Base-by-base conservation (phyloP, 2,113 vertebrate genomes). In the Rallus limicola region DNA sequence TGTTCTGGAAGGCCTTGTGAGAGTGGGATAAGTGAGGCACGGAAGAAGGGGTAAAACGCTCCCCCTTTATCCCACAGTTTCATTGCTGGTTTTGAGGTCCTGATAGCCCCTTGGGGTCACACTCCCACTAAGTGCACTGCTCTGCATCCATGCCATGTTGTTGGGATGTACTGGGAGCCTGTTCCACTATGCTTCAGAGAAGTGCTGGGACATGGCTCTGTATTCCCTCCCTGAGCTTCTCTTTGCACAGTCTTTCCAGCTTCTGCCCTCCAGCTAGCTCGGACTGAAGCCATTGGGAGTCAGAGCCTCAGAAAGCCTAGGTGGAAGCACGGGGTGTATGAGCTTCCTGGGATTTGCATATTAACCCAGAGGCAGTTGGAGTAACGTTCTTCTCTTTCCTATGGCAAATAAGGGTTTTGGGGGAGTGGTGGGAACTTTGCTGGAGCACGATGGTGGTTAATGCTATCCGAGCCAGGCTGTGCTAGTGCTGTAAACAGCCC, bases 241-340 rank as follows among this genome's bases (percentile, higher is more conserved):
- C 34, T 71, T 60, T 29, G 16, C 18, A 36, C 52, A 81, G 52
- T 60, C 53, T 78, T 71, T 52, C 7, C 68, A 38, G 59, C 26
- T 53, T 42, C 34, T 82, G 44, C 62, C 83, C 42, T 75, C 38
- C 60, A 71, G 9, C 44, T 23, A 14, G 40, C 65, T 77, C 67
- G 50, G 53, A 31, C 17, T 52, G 0, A 1, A 62, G 38, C 0
- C 2, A 0, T 0, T 34, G 34, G 50, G 55, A 88, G 31, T 62
- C 68, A 38, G 65, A 89, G 33, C 53, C 60, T 79, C 29, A 21
- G 81, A 36, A 76, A 91, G 38, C 16, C 67, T 6, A 78, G 28
- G 10, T 42, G 74, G 69, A 67, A 86, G 52, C 82, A 58, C 60
- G 36, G 16, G 5, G 11, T 12, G 13, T 33, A 9, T 1, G 82